Evolutionary conservation across 2,113 vertebrate species (phyloP), one percentile per base, ranked within the genome.

Genomic region (Muntiacus reevesi): DNA sequence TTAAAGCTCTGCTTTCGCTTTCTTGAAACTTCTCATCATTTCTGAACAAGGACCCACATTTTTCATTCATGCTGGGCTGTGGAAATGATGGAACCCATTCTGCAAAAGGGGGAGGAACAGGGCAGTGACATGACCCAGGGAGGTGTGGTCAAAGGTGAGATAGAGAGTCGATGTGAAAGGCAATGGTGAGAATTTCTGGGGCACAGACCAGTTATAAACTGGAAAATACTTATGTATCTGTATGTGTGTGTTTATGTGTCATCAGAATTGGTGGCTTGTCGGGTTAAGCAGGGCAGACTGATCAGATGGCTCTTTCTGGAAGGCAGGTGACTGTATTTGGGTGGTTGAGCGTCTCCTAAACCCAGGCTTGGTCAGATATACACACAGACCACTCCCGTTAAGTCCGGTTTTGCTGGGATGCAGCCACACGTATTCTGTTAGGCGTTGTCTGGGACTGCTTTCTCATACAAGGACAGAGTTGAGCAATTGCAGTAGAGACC

Each of bases 51-150:
- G 3, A 9, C 40, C 36, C 28, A 0, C 13, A 1, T 45, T 71
- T 52, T 45, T 88, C 43, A 5, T 47, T 33, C n/a, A 25, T 57
- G 50, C 4, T 21, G 25, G 25, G 5, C 6, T 12, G 2, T 79
- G 76, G 28, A 59, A n/a, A 36, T 43, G 82, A 27, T 15, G 55
- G 28, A 86, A 7, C 3, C 25, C 3, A 23, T 27, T 17, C 30
- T 74, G 27, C 16, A 19, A 50, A 33, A 15, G 14, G 74, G 36
- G 55, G 62, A 84, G 67, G n/a, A 78, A 15, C 6, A 4, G 23
- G 28, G 2, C 13, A 30, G 3, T 27, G 55, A 36, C 5, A 1
- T 5, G n/a, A 76, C n/a, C 47, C n/a, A 0, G 2, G 19, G 16
- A 30, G n/a, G 30, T 45, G 1, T 6, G 23, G 71, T 36, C 45